Evolutionary conservation across 2,888 invertebrate genomes (phyloP).

Genomic region (Cheilosia urbana): DNA sequence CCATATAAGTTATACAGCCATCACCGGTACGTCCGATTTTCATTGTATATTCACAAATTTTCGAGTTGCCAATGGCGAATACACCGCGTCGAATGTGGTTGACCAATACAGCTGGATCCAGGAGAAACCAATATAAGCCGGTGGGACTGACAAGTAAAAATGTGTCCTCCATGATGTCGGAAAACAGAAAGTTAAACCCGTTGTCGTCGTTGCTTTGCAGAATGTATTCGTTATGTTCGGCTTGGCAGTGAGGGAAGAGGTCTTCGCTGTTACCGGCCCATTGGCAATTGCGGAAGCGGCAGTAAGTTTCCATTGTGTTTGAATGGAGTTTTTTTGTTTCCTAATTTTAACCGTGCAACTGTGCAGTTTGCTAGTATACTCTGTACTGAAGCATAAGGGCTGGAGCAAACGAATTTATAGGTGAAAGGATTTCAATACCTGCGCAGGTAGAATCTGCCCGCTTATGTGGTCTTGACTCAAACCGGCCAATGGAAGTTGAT

Average conservation of each 20-base stretch:
- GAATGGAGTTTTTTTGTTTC: background rate
- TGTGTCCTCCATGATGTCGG: conserved; percentile 63
- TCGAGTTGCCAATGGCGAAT: conserved; percentile 74
- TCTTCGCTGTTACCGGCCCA: conserved; percentile 69
- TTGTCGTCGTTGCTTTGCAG: conserved; percentile 52
- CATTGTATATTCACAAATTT: conserved; percentile 61
- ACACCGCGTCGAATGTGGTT: conserved; percentile 62
- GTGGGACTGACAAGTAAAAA: conserved; percentile 55
- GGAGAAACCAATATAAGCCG: conserved; percentile 74
- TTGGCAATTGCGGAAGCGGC: conserved; percentile 66
- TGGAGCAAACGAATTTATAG: background rate
- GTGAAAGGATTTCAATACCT: background rate
- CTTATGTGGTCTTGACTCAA: no score
- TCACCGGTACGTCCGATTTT: conserved; percentile 67
- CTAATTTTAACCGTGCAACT: background rate
- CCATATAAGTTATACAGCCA: background rate
- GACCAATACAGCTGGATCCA: background rate
- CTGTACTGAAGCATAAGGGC: background rate
- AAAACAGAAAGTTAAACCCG: conserved; percentile 66
- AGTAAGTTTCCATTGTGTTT: conserved; percentile 16
- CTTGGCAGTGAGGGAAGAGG: conserved; percentile 73
- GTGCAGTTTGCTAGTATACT: background rate
- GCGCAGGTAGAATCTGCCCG: background rate
- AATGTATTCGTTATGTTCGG: conserved; percentile 55
- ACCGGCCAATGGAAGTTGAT: no score